A percentile compares a stretch with the other conserved stretches of the same genome.
These are phyloP conservation scores for Crocodylus rhombifer DNA, from an alignment of 2,797 vertebrate genomes.

Conservation along the genomic window DNA sequence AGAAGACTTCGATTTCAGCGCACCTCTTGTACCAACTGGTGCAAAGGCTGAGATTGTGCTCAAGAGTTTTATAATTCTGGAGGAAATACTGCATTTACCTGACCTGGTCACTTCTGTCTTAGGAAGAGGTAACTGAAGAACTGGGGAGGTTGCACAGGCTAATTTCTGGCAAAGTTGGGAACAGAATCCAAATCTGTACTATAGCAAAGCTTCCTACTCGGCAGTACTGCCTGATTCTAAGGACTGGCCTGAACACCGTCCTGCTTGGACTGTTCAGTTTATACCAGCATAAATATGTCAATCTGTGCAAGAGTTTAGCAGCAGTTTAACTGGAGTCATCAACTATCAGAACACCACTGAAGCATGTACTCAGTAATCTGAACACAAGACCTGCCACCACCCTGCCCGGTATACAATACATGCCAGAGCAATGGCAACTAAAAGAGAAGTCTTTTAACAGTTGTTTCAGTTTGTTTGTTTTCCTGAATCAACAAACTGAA, in stretches of 20 bases:
- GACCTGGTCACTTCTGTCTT: no score
- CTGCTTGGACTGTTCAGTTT: not conserved
- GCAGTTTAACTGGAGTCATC: not conserved
- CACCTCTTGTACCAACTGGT: not conserved
- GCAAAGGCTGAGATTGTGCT: not conserved
- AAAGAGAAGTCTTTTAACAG: no score
- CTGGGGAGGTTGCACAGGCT: not conserved
- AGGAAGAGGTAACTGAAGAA: not conserved
- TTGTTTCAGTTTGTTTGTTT: no score
- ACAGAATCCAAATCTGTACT: not conserved
- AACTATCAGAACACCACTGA: no score
- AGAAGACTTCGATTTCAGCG: not conserved
- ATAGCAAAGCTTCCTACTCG: not conserved
- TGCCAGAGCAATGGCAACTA: no score
- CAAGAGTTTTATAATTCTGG: not conserved
- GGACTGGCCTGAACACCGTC: no score
- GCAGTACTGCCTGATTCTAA: not conserved
- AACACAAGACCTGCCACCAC: no score
- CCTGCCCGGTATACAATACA: no score
- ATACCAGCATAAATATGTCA: not conserved
- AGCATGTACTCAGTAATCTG: no score
- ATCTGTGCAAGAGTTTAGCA: not conserved
- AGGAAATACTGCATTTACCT: not conserved
- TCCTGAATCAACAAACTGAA: no score
- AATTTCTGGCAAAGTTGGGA: not conserved